Conservation (phyloP, 2,113 vertebrate genomes). For the Apus apus region DNA sequence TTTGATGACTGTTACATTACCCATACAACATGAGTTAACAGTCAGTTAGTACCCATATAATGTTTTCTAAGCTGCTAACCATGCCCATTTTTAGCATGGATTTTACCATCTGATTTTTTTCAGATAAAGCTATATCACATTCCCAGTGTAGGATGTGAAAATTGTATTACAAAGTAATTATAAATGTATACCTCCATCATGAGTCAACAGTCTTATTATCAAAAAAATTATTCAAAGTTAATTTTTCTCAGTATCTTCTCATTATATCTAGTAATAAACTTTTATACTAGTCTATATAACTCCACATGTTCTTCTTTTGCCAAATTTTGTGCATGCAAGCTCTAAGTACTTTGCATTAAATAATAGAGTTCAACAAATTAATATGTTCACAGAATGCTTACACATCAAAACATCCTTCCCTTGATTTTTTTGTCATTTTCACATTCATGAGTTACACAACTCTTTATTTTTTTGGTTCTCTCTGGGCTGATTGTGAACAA, state of each 20-base stretch:
- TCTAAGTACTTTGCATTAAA: background rate
- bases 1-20: background rate
- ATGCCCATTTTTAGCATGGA: background rate
- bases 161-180: background rate
- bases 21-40: background rate
- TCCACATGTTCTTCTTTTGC: background rate
- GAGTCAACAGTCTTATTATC: background rate
- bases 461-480: background rate
- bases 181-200: background rate
- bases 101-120: background rate
- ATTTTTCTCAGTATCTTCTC: background rate
- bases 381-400: background rate
- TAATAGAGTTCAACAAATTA: background rate
- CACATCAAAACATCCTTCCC: background rate
- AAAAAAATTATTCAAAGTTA: background rate
- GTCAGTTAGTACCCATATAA: background rate
- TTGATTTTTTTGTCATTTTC: background rate
- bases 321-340: background rate
- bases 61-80: background rate
- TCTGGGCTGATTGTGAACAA: background rate
- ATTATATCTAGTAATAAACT: background rate
- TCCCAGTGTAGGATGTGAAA: background rate
- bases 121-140: background rate
- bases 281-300: background rate
- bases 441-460: background rate